Conservation (phyloP, 2,797 vertebrate species). For the Protosalanx chinensis region DNA sequence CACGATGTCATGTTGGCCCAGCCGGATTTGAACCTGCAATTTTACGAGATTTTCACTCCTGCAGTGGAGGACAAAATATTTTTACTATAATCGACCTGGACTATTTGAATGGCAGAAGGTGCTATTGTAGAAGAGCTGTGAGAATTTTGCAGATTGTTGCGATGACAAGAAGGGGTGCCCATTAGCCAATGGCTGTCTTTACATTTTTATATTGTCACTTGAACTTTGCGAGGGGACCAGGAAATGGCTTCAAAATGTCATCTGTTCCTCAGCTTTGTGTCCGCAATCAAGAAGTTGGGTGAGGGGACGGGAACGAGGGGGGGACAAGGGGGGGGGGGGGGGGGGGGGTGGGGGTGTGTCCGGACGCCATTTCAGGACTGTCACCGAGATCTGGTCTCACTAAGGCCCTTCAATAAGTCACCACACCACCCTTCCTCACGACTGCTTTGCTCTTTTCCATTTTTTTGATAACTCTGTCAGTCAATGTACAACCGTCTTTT, state of each 20-base stretch:
- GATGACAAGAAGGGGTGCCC: slow-evolving; percentile 49
- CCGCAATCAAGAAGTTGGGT: slow-evolving; percentile 45
- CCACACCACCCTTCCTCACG: slow-evolving; percentile 46
- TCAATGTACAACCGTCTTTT: slow-evolving; percentile 38
- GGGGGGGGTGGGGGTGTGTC: slow-evolving; percentile 55
- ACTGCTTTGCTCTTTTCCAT: slow-evolving; percentile 43
- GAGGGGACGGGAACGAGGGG: too few species aligned
- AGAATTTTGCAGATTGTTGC: slow-evolving; percentile 30
- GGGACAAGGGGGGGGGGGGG: slow-evolving; percentile 34
- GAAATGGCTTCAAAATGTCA: slow-evolving; percentile 76
- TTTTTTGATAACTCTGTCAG: slow-evolving; percentile 72
- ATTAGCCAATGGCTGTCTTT: slow-evolving; percentile 55
- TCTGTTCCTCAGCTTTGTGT: slow-evolving; percentile 39
- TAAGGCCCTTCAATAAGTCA: slow-evolving; percentile 56
- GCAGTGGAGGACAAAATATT: not conserved
- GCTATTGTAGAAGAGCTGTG: slow-evolving; percentile 7
- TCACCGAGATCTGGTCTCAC: slow-evolving; percentile 59
- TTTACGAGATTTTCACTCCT: not conserved
- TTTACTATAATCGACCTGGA: not conserved
- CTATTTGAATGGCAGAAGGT: not conserved
- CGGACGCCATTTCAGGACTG: slow-evolving; percentile 57
- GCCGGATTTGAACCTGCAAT: too few species aligned
- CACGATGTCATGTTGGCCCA: too few species aligned
- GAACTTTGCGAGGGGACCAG: slow-evolving; percentile 65
- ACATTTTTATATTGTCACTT: slow-evolving; percentile 56